phyloP scores from a whole-genome alignment of 2,888 invertebrate genomes.

The Diabrotica balteata region DNA sequence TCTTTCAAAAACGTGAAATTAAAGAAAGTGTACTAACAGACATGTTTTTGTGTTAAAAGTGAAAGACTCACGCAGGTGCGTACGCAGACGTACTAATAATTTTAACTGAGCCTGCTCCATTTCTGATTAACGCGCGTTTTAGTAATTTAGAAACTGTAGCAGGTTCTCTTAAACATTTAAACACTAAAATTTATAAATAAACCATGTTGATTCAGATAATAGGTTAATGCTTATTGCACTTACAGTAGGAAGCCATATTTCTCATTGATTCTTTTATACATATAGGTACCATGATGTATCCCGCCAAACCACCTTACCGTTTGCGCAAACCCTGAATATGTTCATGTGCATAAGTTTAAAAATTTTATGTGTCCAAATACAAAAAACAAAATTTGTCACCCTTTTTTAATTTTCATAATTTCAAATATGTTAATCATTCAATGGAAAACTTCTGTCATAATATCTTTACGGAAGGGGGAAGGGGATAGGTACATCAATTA shows the following conservation, averaged over 20 bases:
- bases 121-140: slow-evolving; percentile 58
- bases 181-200: slow-evolving; percentile 5
- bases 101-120: slow-evolving; percentile 88
- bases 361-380: slow-evolving; percentile 40
- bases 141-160: slow-evolving; percentile 15
- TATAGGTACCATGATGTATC: slow-evolving; percentile 47
- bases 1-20: slow-evolving; percentile 50
- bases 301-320: slow-evolving; percentile 54
- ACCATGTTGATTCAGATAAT: slow-evolving; percentile 11
- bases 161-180: slow-evolving; percentile 1
- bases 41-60: slow-evolving; percentile 61
- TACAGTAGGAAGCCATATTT: slow-evolving; percentile 51
- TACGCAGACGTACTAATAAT: slow-evolving; percentile 93
- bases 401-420: slow-evolving; percentile 8
- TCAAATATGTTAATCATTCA: slow-evolving; percentile 19
- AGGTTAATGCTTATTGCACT: slow-evolving; percentile 4
- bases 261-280: slow-evolving; percentile 27
- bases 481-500: slow-evolving; percentile 55
- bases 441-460: slow-evolving; percentile 36
- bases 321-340: slow-evolving; percentile 55
- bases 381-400: slow-evolving; percentile 30
- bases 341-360: slow-evolving; percentile 56
- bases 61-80: slow-evolving; percentile 86
- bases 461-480: slow-evolving; percentile 49
- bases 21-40: slow-evolving; percentile 56